These are phyloP conservation scores for Creontiades dilutus DNA, from an alignment of 2,888 invertebrate species.

Conservation along the genomic window DNA sequence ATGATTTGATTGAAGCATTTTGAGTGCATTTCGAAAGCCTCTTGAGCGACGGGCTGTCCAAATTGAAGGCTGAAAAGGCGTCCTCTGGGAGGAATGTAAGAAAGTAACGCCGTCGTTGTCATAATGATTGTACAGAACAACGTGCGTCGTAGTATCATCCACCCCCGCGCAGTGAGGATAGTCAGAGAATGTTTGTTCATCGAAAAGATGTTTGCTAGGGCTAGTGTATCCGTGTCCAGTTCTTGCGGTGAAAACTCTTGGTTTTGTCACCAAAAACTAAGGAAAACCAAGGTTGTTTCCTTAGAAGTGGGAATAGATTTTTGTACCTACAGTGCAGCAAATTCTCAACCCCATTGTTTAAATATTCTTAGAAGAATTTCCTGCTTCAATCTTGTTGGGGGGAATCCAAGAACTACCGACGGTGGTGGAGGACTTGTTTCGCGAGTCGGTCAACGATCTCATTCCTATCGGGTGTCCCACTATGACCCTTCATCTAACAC, in stretches of 20 bases:
- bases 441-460: not conserved
- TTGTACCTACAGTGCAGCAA: not conserved
- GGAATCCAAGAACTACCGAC: not conserved
- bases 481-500: not conserved
- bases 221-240: not conserved
- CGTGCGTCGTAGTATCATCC: not conserved
- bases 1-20: too few species aligned
- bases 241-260: not conserved
- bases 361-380: not conserved
- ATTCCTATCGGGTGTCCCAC: not conserved
- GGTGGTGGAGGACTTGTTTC: not conserved
- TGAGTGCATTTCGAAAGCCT: not conserved
- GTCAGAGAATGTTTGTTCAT: not conserved
- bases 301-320: not conserved
- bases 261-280: not conserved
- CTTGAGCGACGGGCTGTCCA: slow-evolving; percentile 12
- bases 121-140: slow-evolving; percentile 6
- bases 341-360: not conserved
- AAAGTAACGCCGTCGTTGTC: not conserved
- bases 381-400: not conserved
- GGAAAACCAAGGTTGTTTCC: not conserved
- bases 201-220: not conserved
- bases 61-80: not conserved
- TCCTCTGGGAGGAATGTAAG: not conserved
- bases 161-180: not conserved